A percentile compares a stretch with the other conserved stretches of the same genome.
phyloP scores from a whole-genome alignment of 2,888 invertebrate species.

The Sarcophaga carnaria region DNA sequence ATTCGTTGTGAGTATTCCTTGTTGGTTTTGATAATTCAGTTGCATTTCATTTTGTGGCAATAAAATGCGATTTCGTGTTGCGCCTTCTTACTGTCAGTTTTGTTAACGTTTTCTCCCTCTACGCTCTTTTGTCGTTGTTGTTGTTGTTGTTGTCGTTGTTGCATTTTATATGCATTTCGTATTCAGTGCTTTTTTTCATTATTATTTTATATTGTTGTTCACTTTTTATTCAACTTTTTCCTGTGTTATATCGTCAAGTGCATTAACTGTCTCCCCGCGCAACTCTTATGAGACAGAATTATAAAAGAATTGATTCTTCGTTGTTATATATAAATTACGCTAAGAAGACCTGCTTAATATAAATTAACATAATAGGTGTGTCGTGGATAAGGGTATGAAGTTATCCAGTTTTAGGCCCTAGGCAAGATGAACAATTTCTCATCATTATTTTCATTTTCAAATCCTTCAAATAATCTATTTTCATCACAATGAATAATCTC shows the following conservation, averaged over 20 bases:
- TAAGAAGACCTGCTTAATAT: neutral
- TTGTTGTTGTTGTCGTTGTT: conserved; percentile 3
- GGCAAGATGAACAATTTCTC: too few species aligned
- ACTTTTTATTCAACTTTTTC: conserved; percentile 47
- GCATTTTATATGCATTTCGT: conserved; percentile 6
- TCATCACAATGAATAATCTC: neutral
- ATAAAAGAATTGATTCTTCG: neutral
- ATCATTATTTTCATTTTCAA: too few species aligned
- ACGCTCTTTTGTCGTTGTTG: neutral
- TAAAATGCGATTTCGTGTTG: conserved; percentile 67
- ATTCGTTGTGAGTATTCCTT: conserved; percentile 53
- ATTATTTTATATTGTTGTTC: conserved; percentile 49
- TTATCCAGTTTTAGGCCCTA: too few species aligned
- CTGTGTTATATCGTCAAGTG: conserved; percentile 56
- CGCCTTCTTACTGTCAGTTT: conserved; percentile 64
- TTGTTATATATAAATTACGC: neutral
- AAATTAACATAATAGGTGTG: neutral
- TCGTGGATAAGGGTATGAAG: too few species aligned
- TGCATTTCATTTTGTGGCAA: conserved; percentile 67
- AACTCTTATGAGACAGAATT: conserved; percentile 1
- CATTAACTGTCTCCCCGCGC: conserved; percentile 39
- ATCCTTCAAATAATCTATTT: too few species aligned
- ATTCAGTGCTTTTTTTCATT: conserved; percentile 7
- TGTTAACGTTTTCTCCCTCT: conserved; percentile 24
- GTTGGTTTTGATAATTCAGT: conserved; percentile 69